Evolutionary conservation across 2,797 vertebrate species (phyloP).

Genomic region (Fistularia commersonii): DNA sequence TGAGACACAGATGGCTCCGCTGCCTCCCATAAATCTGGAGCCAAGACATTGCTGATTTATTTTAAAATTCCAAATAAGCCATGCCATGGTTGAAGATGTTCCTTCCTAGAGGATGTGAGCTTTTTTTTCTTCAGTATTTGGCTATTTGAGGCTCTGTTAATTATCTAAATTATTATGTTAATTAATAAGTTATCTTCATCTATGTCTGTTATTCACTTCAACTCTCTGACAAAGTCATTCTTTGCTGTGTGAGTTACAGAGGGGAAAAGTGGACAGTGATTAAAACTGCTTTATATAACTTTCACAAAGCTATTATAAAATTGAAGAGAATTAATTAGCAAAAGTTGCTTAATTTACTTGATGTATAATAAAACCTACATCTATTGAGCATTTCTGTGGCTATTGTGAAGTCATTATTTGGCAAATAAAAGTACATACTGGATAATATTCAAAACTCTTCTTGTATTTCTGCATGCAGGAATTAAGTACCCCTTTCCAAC

Average conservation of each 20-base stretch:
- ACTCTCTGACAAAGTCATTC: conserved; percentile 29
- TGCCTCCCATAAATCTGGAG: conserved; percentile 42
- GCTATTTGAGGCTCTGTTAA: not conserved
- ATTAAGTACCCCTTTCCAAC: no score
- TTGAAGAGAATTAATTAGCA: no score
- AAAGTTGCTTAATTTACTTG: no score
- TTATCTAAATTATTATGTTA: no score
- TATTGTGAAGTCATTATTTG: no score
- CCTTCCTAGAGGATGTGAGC: conserved; percentile 10
- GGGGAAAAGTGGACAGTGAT: conserved; percentile 13
- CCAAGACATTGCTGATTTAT: conserved; percentile 34
- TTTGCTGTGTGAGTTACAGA: conserved; percentile 38
- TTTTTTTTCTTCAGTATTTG: not conserved
- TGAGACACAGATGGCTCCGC: conserved; percentile 64
- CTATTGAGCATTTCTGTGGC: no score
- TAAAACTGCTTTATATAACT: no score
- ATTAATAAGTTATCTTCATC: conserved; percentile 4
- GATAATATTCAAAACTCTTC: no score
- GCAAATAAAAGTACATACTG: no score
- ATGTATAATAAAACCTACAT: no score
- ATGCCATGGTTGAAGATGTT: conserved; percentile 24
- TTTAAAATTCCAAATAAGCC: conserved; percentile 34
- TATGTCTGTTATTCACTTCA: conserved; percentile 15
- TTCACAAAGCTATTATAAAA: no score
- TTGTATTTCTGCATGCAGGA: no score